Conservation (phyloP, 1,140 invertebrate genomes). For the Carcinoscorpius rotundicauda region DNA sequence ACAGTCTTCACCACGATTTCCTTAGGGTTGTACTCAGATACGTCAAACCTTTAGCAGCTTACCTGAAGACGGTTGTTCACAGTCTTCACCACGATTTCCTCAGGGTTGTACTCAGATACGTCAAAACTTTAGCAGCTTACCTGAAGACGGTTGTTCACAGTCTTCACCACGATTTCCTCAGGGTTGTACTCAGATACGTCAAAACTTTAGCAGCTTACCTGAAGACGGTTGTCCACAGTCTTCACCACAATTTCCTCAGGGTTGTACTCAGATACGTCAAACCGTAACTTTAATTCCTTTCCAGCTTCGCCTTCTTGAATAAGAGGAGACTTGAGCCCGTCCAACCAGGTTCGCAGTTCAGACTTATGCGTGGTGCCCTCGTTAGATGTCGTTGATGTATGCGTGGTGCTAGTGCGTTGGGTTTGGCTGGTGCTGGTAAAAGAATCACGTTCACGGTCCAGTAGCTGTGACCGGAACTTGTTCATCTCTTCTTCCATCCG, state of each 20-base stretch:
- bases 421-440: slow-evolving; percentile 10
- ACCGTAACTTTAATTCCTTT: slow-evolving; percentile 77
- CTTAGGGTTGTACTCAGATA: no score
- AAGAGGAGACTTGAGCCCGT: slow-evolving; percentile 77
- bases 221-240: slow-evolving; percentile 87
- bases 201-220: slow-evolving; percentile 48
- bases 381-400: neutral
- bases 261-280: slow-evolving; percentile 87
- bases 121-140: no score
- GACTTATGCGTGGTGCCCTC: slow-evolving; percentile 29
- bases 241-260: slow-evolving; percentile 94
- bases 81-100: no score
- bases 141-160: no score
- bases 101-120: no score
- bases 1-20: no score
- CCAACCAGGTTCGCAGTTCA: slow-evolving; percentile 49
- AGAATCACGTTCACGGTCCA: slow-evolving; percentile 60
- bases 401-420: slow-evolving; percentile 9
- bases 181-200: no score
- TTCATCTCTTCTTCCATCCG: slow-evolving; percentile 98
- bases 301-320: slow-evolving; percentile 72
- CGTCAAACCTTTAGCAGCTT: no score
- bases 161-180: no score
- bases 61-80: no score
- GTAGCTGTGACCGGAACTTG: slow-evolving; percentile 80